Evolutionary conservation across 2,113 vertebrate genomes (phyloP), one percentile per base, ranked within the genome.

Genomic region (Phrynocephalus versicolor): DNA sequence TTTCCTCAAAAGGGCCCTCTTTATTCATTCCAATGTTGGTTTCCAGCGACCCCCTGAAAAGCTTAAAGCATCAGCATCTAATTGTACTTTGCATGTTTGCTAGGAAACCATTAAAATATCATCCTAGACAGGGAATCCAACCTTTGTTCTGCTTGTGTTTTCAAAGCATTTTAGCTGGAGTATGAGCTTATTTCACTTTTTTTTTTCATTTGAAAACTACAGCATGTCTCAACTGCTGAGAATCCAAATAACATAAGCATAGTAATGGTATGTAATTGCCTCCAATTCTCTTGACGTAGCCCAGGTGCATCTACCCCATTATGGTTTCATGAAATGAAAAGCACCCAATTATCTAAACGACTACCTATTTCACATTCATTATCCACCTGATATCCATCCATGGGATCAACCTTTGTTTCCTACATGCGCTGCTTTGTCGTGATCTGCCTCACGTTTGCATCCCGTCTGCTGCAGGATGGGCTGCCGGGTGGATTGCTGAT

Each of bases 311-410:
- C 88, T 75, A 88, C 76, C 81, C 91, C 87, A 85, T 93, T 93
- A 91, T 75, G 67, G 89, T 94, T 92, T 87, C 90, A 88, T 83
- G 91, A 91, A 93, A 91, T 92, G 91, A 93, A 94, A 93, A 91
- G 91, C 88, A 88, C 91, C 82, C 88, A 94, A 93, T 95, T 95
- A 94, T 92, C 90, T 91, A 91, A 94, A 94, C 88, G 91, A 92
- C 87, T 88, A 93, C 92, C 89, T 94, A 92, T 92, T 95, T 89
- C 91, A 89, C 91, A 90, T 94, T 94, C 94, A 94, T 94, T 93
- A 94, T 88, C 86, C 92, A 88, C 85, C 91, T 91, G 85, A 79
- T 79, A 92, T 92, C 91, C 89, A 92, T 92, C 89, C 91, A 77
- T 60, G 88, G 88, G 87, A 90, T 86, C 80, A 90, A 89, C 2